Evolutionary conservation across 2,888 invertebrate genomes (phyloP), one percentile per base, ranked within the genome.

Genomic region (Polyploca ridens): DNA sequence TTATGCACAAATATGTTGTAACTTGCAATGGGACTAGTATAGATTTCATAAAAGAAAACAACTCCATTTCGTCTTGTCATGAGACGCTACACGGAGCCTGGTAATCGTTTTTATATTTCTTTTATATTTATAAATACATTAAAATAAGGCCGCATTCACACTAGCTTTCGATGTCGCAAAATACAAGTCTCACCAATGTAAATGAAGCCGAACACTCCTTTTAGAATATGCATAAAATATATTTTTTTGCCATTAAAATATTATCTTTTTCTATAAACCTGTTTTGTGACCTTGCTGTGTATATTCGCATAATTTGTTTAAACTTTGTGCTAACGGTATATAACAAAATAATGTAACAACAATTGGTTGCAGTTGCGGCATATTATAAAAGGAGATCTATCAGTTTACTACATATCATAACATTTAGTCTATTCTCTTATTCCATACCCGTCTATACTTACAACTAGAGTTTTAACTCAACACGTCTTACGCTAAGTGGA

Each of bases 11-110:
- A 88, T 86, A 87, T 90, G 89, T 6, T 91, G 88, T 86, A 87
- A 89, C 90, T 92, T 93, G 93, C 91, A 92, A 92, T 90, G 90
- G 88, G 93, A 93, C 93, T 93, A 93, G 93, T 91, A 90, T 87
- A 86, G 81, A 87, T 85, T 86, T 83, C 85, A 84, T 84, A 84
- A 79, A 74, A 77, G 81, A 70, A 75, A 76, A 54, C 54, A 76
- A 79, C 79, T 79, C 79, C 80, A 80, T 46, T 78, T 72, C 70
- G 85, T 86, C 85, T 84, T 86, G 85, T 86, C 85, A 84, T 86
- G 85, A 41, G 41, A 76, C 83, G 78, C 74, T 81, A 75, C 77
- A 74, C 77, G 84, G 85, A 89, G 88, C 83, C 82, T 73, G 80
- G 78, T 86, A 79, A 83, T 81, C 81, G 73, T 79, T 82, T 83